Conservation (phyloP, 2,113 vertebrate genomes). For the Hippoglossus stenolepis region DNA sequence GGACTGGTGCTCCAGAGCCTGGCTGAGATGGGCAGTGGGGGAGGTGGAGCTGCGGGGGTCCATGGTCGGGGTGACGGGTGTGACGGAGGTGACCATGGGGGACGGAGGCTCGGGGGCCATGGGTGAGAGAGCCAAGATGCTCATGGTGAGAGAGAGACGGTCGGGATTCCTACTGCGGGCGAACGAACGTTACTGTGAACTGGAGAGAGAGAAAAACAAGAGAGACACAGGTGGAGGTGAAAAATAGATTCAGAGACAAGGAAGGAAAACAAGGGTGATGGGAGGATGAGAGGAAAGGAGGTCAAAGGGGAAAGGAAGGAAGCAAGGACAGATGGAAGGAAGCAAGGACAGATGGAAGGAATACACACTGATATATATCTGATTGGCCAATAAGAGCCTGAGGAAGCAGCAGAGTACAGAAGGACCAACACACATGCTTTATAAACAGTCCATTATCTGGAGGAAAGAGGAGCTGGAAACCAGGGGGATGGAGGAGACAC, state of each 20-base stretch:
- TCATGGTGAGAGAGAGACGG: slow-evolving; percentile 85
- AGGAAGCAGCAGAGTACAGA: too few relatives aligned
- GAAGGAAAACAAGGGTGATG: neutral
- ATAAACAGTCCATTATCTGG: too few relatives aligned
- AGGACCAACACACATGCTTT: too few relatives aligned
- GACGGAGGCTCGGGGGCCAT: slow-evolving; percentile 84
- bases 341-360: neutral
- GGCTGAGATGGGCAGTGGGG: slow-evolving; percentile 59
- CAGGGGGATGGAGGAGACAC: too few relatives aligned
- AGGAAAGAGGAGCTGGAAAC: too few relatives aligned
- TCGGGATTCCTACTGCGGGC: slow-evolving; percentile 57
- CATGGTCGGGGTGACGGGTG: slow-evolving; percentile 88
- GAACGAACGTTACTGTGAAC: slow-evolving; percentile 76
- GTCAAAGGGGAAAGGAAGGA: neutral
- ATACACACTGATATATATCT: neutral
- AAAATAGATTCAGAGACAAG: neutral
- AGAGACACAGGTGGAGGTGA: neutral
- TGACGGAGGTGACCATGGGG: slow-evolving; percentile 91
- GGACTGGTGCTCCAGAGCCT: neutral
- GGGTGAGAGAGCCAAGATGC: slow-evolving; percentile 84
- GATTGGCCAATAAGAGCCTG: too few relatives aligned
- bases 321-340: neutral
- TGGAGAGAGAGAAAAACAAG: slow-evolving; percentile 50
- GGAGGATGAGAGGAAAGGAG: too few relatives aligned
- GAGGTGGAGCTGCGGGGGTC: slow-evolving; percentile 67